Conservation (phyloP, 2,888 invertebrate genomes). For the Dermolepida albohirtum region DNA sequence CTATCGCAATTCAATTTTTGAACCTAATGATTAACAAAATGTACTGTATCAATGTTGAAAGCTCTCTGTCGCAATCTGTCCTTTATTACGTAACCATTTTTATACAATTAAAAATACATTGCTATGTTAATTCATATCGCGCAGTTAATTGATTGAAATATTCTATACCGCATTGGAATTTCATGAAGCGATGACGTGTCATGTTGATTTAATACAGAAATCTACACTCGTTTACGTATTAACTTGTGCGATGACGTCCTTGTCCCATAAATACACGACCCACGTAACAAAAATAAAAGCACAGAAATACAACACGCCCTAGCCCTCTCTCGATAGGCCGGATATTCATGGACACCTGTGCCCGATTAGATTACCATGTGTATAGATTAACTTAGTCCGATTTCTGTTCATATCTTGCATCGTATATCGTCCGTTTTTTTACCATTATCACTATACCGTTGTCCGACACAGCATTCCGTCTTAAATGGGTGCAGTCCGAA, state of each 20-base stretch:
- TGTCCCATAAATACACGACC: constrained; percentile 58
- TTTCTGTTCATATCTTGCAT: constrained; percentile 55
- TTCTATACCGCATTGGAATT: neutral
- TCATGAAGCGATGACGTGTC: constrained; percentile 26
- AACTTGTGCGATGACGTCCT: constrained; percentile 51
- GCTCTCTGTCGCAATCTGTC: too few species aligned
- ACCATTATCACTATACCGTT: constrained; percentile 28
- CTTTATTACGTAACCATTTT: too few species aligned
- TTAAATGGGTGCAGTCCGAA: constrained; percentile 26
- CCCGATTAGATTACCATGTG: constrained; percentile 59
- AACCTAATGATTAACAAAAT: too few species aligned
- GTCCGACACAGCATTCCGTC: constrained; percentile 26
- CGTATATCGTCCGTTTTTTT: constrained; percentile 44
- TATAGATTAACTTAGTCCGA: constrained; percentile 54
- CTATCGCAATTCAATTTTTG: too few species aligned
- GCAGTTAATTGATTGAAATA: neutral
- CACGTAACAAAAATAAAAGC: constrained; percentile 55
- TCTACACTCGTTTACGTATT: constrained; percentile 14
- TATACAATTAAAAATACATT: too few species aligned
- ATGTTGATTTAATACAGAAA: constrained; percentile 18
- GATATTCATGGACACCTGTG: constrained; percentile 61
- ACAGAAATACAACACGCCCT: constrained; percentile 45
- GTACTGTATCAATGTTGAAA: too few species aligned
- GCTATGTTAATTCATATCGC: too few species aligned
- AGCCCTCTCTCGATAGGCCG: constrained; percentile 47